phyloP scores from a whole-genome alignment of 2,113 vertebrate genomes.

The Martes martes region DNA sequence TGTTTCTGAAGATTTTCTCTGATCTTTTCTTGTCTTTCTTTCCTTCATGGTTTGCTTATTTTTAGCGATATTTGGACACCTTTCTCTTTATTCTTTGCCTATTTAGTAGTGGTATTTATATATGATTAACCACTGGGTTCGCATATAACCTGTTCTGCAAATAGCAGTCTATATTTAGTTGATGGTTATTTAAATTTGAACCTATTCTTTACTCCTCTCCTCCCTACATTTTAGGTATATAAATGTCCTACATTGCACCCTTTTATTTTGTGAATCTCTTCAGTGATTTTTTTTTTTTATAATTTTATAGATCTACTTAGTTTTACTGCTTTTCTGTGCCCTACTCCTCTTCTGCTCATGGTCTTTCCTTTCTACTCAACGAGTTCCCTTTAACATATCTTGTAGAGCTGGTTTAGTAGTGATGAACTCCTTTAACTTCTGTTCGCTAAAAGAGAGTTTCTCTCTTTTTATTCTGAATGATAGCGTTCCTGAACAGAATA shows the following conservation, averaged over 20 bases:
- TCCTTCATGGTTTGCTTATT: background rate
- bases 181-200: background rate
- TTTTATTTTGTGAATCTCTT: background rate
- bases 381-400: background rate
- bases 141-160: background rate
- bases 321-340: background rate
- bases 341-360: background rate
- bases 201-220: background rate
- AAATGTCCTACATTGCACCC: background rate
- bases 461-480: background rate
- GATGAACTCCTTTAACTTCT: background rate
- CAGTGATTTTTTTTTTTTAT: background rate
- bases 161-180: background rate
- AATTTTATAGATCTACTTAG: background rate
- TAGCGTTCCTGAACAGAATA: background rate
- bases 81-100: background rate
- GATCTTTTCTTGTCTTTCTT: background rate
- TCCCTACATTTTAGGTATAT: background rate
- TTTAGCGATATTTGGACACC: background rate
- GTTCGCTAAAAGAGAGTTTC: background rate
- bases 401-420: background rate
- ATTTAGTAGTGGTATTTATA: background rate
- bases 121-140: background rate
- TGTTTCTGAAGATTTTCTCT: background rate
- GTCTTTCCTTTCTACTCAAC: background rate